These are phyloP conservation scores for Helicoverpa assulta DNA, from an alignment of 2,888 invertebrate species.

Conservation along the genomic window DNA sequence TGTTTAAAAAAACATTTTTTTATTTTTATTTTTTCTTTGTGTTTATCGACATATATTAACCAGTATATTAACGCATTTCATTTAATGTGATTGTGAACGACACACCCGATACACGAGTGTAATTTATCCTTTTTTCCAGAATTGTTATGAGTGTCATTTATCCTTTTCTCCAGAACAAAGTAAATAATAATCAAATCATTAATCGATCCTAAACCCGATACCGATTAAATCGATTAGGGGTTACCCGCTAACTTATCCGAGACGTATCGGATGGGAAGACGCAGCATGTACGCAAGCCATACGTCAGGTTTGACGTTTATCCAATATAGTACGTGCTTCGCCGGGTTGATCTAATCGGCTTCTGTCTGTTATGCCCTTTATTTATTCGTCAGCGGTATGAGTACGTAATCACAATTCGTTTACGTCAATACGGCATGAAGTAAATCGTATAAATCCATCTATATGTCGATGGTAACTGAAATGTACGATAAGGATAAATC, in stretches of 20 bases:
- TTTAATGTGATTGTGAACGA: too few relatives aligned
- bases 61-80: too few relatives aligned
- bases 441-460: constrained; percentile 38
- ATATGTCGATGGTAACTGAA: constrained; percentile 23
- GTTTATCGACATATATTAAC: too few relatives aligned
- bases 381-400: constrained; percentile 69
- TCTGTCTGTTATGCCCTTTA: constrained; percentile 68
- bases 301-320: constrained; percentile 87
- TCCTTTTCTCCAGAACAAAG: not conserved
- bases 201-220: constrained; percentile 10
- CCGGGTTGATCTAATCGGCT: constrained; percentile 79
- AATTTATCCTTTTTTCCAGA: too few relatives aligned
- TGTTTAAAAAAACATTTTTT: too few relatives aligned
- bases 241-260: constrained; percentile 55
- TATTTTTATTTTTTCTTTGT: too few relatives aligned
- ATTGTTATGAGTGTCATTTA: not conserved
- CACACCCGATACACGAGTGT: too few relatives aligned
- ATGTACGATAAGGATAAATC: constrained; percentile 21
- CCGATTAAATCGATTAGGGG: constrained; percentile 38
- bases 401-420: constrained; percentile 70
- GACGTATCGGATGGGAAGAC: constrained; percentile 65
- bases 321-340: constrained; percentile 86
- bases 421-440: constrained; percentile 43
- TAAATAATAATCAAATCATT: not conserved
- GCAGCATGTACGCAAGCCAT: constrained; percentile 75